Conservation (phyloP, 2,797 vertebrate genomes). For the Columba guinea region DNA sequence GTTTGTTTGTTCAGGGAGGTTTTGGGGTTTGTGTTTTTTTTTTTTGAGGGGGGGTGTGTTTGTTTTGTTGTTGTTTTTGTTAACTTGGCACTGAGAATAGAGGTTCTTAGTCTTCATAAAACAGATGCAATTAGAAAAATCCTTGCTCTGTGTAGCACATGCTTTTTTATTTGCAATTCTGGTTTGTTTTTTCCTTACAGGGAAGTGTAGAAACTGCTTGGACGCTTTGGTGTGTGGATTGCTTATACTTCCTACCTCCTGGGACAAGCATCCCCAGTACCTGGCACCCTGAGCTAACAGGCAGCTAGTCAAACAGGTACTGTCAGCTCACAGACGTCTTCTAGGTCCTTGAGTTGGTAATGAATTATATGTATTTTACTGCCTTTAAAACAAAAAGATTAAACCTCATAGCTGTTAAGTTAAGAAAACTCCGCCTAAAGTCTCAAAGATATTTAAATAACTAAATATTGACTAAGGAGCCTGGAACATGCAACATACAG, state of each 20-base stretch:
- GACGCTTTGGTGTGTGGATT: background rate
- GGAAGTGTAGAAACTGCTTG: background rate
- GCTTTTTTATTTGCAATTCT: background rate
- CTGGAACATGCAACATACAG: background rate
- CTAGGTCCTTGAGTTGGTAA: background rate
- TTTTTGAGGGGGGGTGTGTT: too few relatives aligned
- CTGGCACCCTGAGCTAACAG: background rate
- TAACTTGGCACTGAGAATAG: background rate
- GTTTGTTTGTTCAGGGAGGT: fast-evolving
- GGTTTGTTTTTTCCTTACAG: background rate
- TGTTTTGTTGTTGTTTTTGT: background rate
- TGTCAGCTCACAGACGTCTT: background rate
- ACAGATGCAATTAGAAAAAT: background rate
- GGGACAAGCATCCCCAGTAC: background rate
- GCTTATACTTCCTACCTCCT: background rate
- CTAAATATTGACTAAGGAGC: background rate
- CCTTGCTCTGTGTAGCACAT: background rate
- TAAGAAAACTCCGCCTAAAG: background rate
- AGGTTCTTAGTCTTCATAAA: background rate
- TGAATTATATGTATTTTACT: too few relatives aligned
- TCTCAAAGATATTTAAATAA: background rate
- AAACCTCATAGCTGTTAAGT: background rate
- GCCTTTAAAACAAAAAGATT: background rate
- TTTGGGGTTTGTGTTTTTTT: background rate
- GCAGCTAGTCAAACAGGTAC: background rate